These are phyloP conservation scores for Dicycla oo DNA, from an alignment of 2,888 invertebrate genomes.

Conservation along the genomic window DNA sequence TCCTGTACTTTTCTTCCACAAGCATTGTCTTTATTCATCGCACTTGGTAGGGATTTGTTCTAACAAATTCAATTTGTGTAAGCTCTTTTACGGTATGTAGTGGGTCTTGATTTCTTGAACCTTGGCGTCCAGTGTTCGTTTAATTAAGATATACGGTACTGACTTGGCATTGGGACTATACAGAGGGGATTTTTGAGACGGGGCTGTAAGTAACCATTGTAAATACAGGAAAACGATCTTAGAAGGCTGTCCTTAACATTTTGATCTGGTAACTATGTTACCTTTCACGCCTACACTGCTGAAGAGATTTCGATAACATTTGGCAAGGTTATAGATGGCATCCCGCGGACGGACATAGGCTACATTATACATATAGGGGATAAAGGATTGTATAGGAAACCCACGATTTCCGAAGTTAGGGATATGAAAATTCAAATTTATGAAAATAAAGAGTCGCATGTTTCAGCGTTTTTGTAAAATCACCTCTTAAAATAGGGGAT, in stretches of 20 bases:
- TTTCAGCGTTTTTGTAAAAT: too few species aligned
- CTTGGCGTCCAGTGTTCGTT: slow-evolving; percentile 60
- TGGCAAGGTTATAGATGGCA: too few species aligned
- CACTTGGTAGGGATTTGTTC: slow-evolving; percentile 65
- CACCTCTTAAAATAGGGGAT: too few species aligned
- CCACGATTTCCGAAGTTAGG: too few species aligned
- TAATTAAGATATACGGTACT: slow-evolving; percentile 67
- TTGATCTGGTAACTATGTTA: too few species aligned
- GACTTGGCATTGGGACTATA: slow-evolving; percentile 48
- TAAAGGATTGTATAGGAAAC: too few species aligned
- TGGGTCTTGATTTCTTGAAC: slow-evolving; percentile 50
- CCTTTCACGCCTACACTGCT: too few species aligned
- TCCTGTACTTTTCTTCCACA: slow-evolving; percentile 53
- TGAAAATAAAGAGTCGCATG: too few species aligned
- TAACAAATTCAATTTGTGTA: slow-evolving; percentile 74
- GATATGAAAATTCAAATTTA: too few species aligned
- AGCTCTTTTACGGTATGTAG: slow-evolving; percentile 67
- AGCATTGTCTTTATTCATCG: slow-evolving; percentile 65
- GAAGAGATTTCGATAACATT: too few species aligned
- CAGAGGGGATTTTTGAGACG: background rate
- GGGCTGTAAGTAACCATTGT: background rate
- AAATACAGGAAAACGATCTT: background rate
- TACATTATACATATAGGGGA: too few species aligned
- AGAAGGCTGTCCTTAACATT: background rate
- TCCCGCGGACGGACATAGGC: too few species aligned